Base-by-base conservation (phyloP, 2,888 invertebrate genomes). In the Drosophila kanekoi region DNA sequence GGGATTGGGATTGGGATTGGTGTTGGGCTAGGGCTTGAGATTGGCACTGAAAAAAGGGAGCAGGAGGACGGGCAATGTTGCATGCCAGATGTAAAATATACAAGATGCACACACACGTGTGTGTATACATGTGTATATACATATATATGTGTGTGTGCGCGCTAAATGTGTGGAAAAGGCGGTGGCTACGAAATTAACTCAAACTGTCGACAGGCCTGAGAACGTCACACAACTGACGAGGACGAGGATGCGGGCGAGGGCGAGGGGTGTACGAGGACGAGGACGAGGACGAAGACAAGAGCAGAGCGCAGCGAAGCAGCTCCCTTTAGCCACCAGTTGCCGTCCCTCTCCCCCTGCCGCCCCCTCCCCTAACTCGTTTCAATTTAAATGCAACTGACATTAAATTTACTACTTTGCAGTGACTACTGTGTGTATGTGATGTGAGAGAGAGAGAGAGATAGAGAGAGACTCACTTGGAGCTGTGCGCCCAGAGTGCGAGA, bases 301-400 rank as follows among this genome's bases (percentile, higher is more conserved):
- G 41, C 28, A 43, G 18, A 35, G 20, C 41, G 40, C 52, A 40
- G 52, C 41, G 38, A 57, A 6, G 35, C 38, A 20, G 44, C 23
- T 10, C 16, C 9, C 49, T n/a, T 33, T 33, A 20, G 33, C 33
- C 33, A 33, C 33, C 4, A 33, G 33, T 33, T 33, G 33, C 33
- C 10, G 33, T 23, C 6, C 8, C 33, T 14, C 13, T 2, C 44
- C 6, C 33, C 18, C 13, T 2, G 41, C 6, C n/a, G 5, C 16
- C 43, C 6, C 20, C 23, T 18, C 20, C 45, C 57, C 44, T 47
- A 61, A 75, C 80, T 53, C 77, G 79, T 79, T 87, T 84, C 89
- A 89, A 87, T 89, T 89, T 86, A 87, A 89, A 86, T 89, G 76
- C 85, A 89, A 87, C 86, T 87, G 86, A 86, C 86, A 84, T 89